Evolutionary conservation across 2,888 invertebrate genomes (phyloP), one percentile per base, ranked within the genome.

Genomic region (Chrysodeixis includens): DNA sequence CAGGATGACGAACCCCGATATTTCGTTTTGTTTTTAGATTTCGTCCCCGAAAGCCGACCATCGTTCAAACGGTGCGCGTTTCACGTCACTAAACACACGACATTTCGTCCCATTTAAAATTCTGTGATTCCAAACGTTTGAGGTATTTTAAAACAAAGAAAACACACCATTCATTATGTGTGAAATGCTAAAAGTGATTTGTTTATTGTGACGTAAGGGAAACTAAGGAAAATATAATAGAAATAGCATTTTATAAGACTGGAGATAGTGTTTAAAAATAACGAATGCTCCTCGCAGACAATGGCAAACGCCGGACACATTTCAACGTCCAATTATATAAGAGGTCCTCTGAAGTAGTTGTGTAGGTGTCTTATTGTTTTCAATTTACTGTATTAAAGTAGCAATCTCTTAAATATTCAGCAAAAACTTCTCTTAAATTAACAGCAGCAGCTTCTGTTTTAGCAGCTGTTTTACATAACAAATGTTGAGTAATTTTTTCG

Each of bases 141-240:
- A 75, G 83, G 88, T 85, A 92, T 92, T 91, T 92, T 90, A 89
- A 92, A 90, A 91, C 84, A 88, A 88, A 86, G 88, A 90, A 88
- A 92, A 92, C 87, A 92, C 74, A 69, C 71, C 79, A 79, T 86
- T 81, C 71, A 79, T 86, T 84, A 83, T 75, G 75, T 76, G 62
- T 57, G 58, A 66, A 74, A 71, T 76, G 35, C 35, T 51, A 51
- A 61, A 62, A 75, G 79, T 69, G 80, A 80, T 82, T 69, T 79
- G 70, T 80, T 76, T 74, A 79, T 72, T 74, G 64, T 70, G 70
- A 73, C 74, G 44, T 30, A 54, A 66, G 56, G 44, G 62, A 65
- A 78, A 78, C 67, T 69, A 53, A 22, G 57, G 55, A 66, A 67
- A 74, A 62, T 66, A 65, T 58, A 58, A 32, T 67, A 44, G 62